Evolutionary conservation across 1,140 invertebrate species (phyloP), one percentile per base, ranked within the genome.

Genomic region (Euwallacea fornicatus): DNA sequence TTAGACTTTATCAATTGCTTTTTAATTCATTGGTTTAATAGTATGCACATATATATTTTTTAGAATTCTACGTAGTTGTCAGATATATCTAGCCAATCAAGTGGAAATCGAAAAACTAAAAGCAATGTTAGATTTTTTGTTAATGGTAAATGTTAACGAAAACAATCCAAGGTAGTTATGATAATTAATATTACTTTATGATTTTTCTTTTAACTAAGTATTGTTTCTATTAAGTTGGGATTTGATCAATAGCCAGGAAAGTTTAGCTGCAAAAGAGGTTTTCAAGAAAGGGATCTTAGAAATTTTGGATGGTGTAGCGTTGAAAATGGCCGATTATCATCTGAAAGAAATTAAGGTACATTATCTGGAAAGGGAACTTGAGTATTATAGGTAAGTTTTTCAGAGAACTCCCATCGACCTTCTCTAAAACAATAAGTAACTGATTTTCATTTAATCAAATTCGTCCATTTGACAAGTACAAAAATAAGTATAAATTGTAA

Each of bases 51-150:
- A 2, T 16, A 9, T 9, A 0, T 60, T 21, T 75, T 75, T 56
- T 47, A 75, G 74, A 42, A 68, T 75, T 13, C 33, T 75, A 15
- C 65, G 70, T n/a, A 71, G 68, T 69, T 61, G 61, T n/a, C 71
- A 73, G 41, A 60, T 54, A 16, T 73, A 71, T 66, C 46, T 75
- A 33, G 65, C 33, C 7, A 75, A 61, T 16, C 64, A 65, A 71
- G 66, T 75, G 2, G 71, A 75, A 69, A 66, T 71, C 0, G 68
- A 73, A 50, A 55, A 55, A n/a, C 15, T 65, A n/a, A 71, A 73
- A 21, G 66, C 66, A 43, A 66, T 71, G 42, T 62, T 67, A 43
- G 9, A 58, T 4, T 75, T 63, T 68, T 73, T 73, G 33, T 43
- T 6, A 50, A 50, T 13, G 13, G 9, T 69, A 67, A 76, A 15